Evolutionary conservation across 2,888 invertebrate genomes (phyloP), one percentile per base, ranked within the genome.

Genomic region (Hirudinaria manillensis): DNA sequence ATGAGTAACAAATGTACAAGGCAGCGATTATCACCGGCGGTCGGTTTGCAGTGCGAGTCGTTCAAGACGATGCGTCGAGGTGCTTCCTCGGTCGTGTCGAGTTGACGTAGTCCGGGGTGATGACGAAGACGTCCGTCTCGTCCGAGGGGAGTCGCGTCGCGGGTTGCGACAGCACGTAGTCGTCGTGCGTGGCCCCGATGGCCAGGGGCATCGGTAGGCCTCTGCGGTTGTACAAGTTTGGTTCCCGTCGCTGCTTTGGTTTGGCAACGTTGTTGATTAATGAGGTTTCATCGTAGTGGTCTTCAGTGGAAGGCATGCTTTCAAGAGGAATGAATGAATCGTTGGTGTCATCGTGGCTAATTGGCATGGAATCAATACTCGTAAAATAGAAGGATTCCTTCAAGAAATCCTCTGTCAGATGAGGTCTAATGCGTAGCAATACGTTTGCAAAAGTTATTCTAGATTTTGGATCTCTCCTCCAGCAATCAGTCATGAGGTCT

Each of bases 401-500:
- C 61, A 61, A 27, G 16, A 68, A 68, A 34, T 68, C 36, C 19
- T 65, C 53, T 32, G 67, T 65, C 53, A 92, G 88, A 80, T 89
- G 88, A 68, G 90, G 88, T 80, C 91, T 87, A 77, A 96, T 87
- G 83, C 89, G 88, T 78, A 90, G 89, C 80, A 93, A 91, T 61
- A 86, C 82, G 66, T 84, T 81, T 72, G 93, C 88, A 88, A 99
- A 99, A 76, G 90, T 88, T 36, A 97, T 97, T 76, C 98, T 88
- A 73, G 89, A 87, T 53, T 88, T 87, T 0, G 93, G 90, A 80
- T 92, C 90, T 85, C 92, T 92, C 81, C 91, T 89, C 98, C 98
- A 99, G 85, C 96, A 97, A 78, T 89, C 88, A 80, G 90, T 89
- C 98, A 99, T 99, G 79, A 98, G 87, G 79, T 90, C 89, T 86